Evolutionary conservation across 2,888 invertebrate genomes (phyloP), one percentile per base, ranked within the genome.

Genomic region (Agrochola lychnidis): DNA sequence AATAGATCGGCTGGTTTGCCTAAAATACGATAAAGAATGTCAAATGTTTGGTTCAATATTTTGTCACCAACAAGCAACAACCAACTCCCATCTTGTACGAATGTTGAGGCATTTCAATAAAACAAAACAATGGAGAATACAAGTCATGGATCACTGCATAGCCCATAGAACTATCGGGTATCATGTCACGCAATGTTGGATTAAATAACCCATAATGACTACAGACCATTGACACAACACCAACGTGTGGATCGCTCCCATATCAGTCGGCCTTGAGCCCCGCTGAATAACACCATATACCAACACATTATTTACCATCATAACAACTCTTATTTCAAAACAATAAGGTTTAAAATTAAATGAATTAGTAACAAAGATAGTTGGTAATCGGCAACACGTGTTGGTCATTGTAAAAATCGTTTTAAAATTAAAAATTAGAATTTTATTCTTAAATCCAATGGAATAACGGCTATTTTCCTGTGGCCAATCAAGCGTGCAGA

Each of bases 231-330:
- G 72, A 76, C 48, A 79, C 72, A 75, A 57, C 81, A 81, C 81
- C 72, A 64, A 25, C 82, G 75, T 82, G 85, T 82, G 85, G 66
- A 85, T 68, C 74, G 70, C 78, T 82, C 83, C 85, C 82, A 79
- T 88, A 88, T 87, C 87, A 64, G n/a, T 14, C 63, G 73, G 51
- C 88, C 89, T 88, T 88, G 87, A 73, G 73, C 62, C 57, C 40
- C 66, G 73, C 83, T 81, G 70, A 88, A 87, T 85, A 88, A 85
- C 78, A 87, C 30, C 72, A 63, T 73, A 40, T n/a, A 81, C 89
- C 75, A 79, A 74, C 51, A 62, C 53, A 71, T 19, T 22, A 62
- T 61, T 53, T 70, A 62, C 83, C 12, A 67, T 77, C 73, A 85
- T 72, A 88, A 85, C 68, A 87, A 88, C 66, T 69, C 70, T 57